Evolutionary conservation across 2,113 vertebrate species (phyloP).

Genomic region (Scytalopus superciliaris): DNA sequence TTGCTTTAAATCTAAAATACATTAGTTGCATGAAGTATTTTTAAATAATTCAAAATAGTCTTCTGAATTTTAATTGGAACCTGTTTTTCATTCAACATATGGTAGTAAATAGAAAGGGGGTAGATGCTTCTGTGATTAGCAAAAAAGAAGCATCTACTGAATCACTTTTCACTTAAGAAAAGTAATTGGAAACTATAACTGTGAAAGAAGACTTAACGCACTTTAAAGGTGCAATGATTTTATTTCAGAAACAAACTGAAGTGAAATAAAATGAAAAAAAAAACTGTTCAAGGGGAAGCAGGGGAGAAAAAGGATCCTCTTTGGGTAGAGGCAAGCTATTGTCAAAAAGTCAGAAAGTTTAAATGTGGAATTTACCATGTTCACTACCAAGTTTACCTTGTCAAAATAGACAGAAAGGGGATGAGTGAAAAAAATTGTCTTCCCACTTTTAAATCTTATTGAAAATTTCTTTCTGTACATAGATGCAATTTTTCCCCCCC

Average conservation of each 20-base stretch:
- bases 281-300: accelerated
- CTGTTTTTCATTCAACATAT: not conserved
- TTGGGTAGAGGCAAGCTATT: not conserved
- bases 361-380: not conserved
- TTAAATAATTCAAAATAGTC: not conserved
- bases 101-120: not conserved
- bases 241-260: not conserved
- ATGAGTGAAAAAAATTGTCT: not conserved
- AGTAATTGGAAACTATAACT: not conserved
- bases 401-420: not conserved
- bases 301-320: not conserved
- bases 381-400: not conserved
- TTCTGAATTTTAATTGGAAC: not conserved
- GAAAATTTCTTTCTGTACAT: not conserved
- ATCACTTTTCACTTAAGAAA: not conserved
- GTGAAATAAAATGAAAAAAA: not conserved
- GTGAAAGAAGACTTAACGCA: not conserved
- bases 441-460: not conserved
- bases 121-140: not conserved
- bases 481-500: not conserved
- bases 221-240: not conserved
- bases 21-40: not conserved
- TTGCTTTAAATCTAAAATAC: not conserved
- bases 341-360: not conserved
- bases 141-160: not conserved